Conservation (phyloP, 2,113 vertebrate species). For the Bostrychus sinensis region DNA sequence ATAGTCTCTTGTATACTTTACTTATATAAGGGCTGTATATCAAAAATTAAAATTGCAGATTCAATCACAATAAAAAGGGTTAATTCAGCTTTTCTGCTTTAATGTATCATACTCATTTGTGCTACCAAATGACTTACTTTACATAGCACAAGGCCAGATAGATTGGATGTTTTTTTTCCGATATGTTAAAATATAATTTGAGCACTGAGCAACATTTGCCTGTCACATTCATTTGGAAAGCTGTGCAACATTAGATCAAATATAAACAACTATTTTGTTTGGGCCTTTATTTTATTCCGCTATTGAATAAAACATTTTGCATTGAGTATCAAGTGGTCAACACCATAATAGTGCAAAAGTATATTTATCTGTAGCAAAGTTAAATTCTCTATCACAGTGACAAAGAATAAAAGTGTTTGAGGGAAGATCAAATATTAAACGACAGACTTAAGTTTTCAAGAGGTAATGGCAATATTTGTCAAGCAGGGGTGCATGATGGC, state of each 20-base stretch:
- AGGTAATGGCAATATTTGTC: too few species aligned
- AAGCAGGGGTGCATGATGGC: too few species aligned
- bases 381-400: background rate
- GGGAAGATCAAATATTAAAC: background rate
- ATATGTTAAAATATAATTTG: background rate
- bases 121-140: background rate
- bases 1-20: too few species aligned
- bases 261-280: background rate
- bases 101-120: background rate
- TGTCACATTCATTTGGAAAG: slow-evolving; percentile 23
- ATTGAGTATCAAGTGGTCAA: slow-evolving; percentile 15
- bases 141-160: background rate
- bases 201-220: too few species aligned
- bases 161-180: background rate
- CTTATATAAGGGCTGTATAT: background rate
- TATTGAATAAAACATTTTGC: slow-evolving; percentile 40
- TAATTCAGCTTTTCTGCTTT: background rate
- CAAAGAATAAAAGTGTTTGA: background rate
- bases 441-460: too few species aligned
- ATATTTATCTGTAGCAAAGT: slow-evolving; percentile 5
- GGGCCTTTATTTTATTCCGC: slow-evolving; percentile 6
- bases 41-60: background rate
- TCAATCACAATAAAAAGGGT: background rate
- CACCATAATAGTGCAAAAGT: background rate
- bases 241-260: slow-evolving; percentile 12